Conservation (phyloP, 2,797 vertebrate species). For the Anas georgica region DNA sequence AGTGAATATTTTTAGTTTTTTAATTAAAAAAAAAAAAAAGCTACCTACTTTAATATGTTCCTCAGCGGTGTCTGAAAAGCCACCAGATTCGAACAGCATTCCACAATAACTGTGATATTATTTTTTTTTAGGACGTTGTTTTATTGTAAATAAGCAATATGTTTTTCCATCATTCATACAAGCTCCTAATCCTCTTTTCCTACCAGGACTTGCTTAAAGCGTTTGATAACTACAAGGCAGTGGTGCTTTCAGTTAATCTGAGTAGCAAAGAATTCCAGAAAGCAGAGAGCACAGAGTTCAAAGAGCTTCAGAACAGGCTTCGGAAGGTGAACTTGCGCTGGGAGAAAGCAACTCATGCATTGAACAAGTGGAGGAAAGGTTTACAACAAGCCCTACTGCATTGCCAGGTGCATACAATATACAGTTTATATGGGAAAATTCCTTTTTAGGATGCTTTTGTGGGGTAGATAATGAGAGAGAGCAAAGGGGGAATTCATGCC, state of each 20-base stretch:
- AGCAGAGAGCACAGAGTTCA: slow-evolving; percentile 73
- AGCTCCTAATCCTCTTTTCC: not conserved
- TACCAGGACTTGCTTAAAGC: slow-evolving; percentile 86
- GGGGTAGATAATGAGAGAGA: not conserved
- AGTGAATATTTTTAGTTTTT: not conserved
- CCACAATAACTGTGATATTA: not conserved
- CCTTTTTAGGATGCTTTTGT: not conserved
- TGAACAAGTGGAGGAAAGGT: slow-evolving; percentile 84
- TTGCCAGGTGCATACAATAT: slow-evolving; percentile 82
- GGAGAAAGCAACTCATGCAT: slow-evolving; percentile 78
- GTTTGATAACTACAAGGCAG: slow-evolving; percentile 87
- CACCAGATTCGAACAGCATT: not conserved
- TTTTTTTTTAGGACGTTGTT: fast-evolving
- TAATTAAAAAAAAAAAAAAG: not conserved
- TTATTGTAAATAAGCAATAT: not conserved
- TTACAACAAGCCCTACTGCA: slow-evolving; percentile 83
- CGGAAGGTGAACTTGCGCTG: slow-evolving; percentile 84
- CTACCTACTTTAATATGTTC: not conserved
- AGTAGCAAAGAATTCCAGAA: slow-evolving; percentile 81
- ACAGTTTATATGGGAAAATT: not conserved
- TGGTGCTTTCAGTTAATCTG: slow-evolving; percentile 86
- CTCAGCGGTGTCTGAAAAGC: not conserved
- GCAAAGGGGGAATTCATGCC: not conserved
- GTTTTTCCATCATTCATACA: not conserved
- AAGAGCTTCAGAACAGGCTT: slow-evolving; percentile 82